A percentile compares a stretch with the other conserved stretches of the same genome.
Evolutionary conservation across 1,140 invertebrate species (phyloP).

Genomic region (Trachymyrmex cornetzi): DNA sequence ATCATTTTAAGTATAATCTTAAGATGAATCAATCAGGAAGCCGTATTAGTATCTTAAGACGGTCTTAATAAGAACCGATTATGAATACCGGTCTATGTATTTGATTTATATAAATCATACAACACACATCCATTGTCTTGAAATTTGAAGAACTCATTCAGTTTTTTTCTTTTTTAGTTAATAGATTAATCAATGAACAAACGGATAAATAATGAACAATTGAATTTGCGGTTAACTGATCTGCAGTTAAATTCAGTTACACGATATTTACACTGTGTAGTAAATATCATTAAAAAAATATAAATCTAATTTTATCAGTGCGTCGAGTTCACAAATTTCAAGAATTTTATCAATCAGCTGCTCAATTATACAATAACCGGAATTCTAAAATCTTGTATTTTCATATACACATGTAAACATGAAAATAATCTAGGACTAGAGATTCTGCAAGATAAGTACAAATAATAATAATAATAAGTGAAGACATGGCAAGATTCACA

Average conservation of each 20-base stretch:
- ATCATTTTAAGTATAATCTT: too few relatives aligned
- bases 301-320: conserved; percentile 1
- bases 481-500: conserved; percentile 75
- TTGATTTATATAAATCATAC: conserved; percentile 7
- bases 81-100: background rate
- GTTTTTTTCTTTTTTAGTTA: background rate
- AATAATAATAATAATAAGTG: conserved; percentile 46
- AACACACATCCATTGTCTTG: background rate
- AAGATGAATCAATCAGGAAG: too few relatives aligned
- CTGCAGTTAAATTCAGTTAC: background rate
- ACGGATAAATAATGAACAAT: background rate
- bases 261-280: background rate
- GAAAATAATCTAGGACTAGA: conserved; percentile 79
- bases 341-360: conserved; percentile 14
- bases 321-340: conserved; percentile 28
- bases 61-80: too few relatives aligned
- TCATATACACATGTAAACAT: conserved; percentile 38
- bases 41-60: too few relatives aligned
- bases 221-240: background rate
- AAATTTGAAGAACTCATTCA: conserved; percentile 15
- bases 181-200: conserved; percentile 8
- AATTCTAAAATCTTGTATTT: conserved; percentile 69
- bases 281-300: background rate
- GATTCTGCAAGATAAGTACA: conserved; percentile 70
- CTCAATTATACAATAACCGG: conserved; percentile 46